phyloP scores from a whole-genome alignment of 2,888 invertebrate genomes.

The Eupithecia exiguata region DNA sequence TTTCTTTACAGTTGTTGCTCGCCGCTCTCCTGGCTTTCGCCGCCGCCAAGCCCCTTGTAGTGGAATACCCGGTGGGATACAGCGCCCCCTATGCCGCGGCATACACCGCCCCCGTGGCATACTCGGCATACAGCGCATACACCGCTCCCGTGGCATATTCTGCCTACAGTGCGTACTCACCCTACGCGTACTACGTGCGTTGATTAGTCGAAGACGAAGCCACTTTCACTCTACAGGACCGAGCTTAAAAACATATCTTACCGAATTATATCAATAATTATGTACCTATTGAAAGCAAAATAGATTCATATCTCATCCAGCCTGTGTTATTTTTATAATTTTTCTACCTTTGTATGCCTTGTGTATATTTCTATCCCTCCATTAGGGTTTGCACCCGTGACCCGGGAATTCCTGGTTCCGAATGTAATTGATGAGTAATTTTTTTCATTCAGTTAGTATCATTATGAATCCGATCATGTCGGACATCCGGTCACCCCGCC shows the following conservation, averaged over 20 bases:
- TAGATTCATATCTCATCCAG: neutral
- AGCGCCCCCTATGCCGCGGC: conserved; percentile 77
- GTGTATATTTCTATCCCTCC: neutral
- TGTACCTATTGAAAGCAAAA: neutral
- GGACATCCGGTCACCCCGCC: neutral
- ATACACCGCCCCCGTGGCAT: conserved; percentile 79
- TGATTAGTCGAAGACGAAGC: conserved; percentile 42
- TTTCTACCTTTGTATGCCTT: neutral
- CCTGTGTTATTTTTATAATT: neutral
- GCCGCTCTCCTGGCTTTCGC: conserved; percentile 81
- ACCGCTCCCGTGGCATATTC: conserved; percentile 63
- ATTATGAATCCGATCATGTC: too few relatives aligned
- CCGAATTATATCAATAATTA: conserved; percentile 25
- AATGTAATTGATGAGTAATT: too few relatives aligned
- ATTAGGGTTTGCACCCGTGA: too few relatives aligned
- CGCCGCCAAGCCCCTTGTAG: conserved; percentile 75
- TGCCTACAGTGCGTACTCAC: conserved; percentile 64
- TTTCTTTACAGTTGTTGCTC: conserved; percentile 66
- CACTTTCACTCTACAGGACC: neutral
- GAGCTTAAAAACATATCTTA: conserved; percentile 18
- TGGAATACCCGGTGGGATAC: conserved; percentile 72
- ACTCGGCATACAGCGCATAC: conserved; percentile 60
- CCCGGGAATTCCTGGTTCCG: too few relatives aligned
- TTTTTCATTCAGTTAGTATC: too few relatives aligned
- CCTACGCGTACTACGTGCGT: conserved; percentile 71